Conservation (phyloP, 1,140 invertebrate species). For the Lethrus apterus region DNA sequence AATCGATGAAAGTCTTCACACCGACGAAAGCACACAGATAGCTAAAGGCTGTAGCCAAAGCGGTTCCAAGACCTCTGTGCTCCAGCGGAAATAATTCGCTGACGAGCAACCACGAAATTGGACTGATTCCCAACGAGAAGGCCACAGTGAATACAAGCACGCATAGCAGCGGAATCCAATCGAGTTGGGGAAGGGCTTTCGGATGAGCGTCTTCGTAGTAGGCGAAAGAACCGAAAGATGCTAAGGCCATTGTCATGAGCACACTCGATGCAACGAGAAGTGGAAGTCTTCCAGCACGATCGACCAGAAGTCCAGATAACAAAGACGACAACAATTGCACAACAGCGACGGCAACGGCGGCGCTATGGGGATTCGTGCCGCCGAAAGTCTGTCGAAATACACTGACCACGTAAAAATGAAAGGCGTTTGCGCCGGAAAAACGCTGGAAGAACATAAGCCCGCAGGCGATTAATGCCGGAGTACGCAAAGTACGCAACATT, state of each 20-base stretch:
- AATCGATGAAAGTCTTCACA: constrained; percentile 80
- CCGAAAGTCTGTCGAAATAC: constrained; percentile 71
- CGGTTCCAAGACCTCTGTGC: constrained; percentile 74
- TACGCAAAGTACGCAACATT: constrained; percentile 28
- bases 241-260: constrained; percentile 72
- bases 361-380: constrained; percentile 72
- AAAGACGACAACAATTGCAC: constrained; percentile 71
- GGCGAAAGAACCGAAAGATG: constrained; percentile 72
- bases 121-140: constrained; percentile 81
- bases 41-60: constrained; percentile 75
- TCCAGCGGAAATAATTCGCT: constrained; percentile 82
- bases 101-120: constrained; percentile 81
- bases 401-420: constrained; percentile 74
- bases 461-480: constrained; percentile 70
- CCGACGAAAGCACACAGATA: constrained; percentile 83
- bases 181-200: constrained; percentile 43
- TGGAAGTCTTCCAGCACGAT: constrained; percentile 68
- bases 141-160: constrained; percentile 75
- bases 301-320: constrained; percentile 70
- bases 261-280: constrained; percentile 71
- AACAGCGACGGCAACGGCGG: constrained; percentile 69
- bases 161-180: constrained; percentile 77
- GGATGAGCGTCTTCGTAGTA: constrained; percentile 57
- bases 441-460: constrained; percentile 79
- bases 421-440: constrained; percentile 74